Percentiles rank a stretch among this genome's conserved stretches.
Evolutionary conservation across 2,113 vertebrate species (phyloP).

Genomic region (Petaurus breviceps): DNA sequence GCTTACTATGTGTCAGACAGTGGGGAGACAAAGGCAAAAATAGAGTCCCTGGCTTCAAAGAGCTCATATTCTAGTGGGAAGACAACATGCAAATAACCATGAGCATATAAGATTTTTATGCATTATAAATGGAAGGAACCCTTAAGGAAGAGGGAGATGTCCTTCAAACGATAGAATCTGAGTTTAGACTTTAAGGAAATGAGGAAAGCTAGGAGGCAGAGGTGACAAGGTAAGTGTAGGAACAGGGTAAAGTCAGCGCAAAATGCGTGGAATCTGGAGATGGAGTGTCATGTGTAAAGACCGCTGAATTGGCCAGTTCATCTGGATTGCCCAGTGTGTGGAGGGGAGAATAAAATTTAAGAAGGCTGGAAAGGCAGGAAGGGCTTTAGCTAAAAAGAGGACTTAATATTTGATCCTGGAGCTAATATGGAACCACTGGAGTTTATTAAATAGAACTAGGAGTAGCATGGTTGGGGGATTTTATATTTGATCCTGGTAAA

Average conservation of each 20-base stretch:
- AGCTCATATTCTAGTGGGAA: not conserved
- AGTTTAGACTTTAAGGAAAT: not conserved
- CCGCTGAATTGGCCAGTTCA: not conserved
- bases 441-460: not conserved
- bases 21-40: not conserved
- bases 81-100: not conserved
- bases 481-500: not conserved
- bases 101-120: not conserved
- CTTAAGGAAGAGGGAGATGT: not conserved
- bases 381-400: not conserved
- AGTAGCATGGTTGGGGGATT: not conserved
- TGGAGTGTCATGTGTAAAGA: not conserved
- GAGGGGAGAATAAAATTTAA: not conserved
- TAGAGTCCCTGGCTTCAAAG: not conserved
- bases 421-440: not conserved
- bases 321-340: not conserved
- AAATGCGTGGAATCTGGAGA: not conserved
- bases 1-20: not conserved
- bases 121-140: not conserved
- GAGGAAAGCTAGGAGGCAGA: not conserved
- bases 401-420: not conserved
- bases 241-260: not conserved
- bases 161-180: not conserved
- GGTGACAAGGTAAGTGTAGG: not conserved
- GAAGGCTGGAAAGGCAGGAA: not conserved